Evolutionary conservation across 2,113 vertebrate species (phyloP), one percentile per base, ranked within the genome.

Genomic region (Gnathonemus longibarbis): DNA sequence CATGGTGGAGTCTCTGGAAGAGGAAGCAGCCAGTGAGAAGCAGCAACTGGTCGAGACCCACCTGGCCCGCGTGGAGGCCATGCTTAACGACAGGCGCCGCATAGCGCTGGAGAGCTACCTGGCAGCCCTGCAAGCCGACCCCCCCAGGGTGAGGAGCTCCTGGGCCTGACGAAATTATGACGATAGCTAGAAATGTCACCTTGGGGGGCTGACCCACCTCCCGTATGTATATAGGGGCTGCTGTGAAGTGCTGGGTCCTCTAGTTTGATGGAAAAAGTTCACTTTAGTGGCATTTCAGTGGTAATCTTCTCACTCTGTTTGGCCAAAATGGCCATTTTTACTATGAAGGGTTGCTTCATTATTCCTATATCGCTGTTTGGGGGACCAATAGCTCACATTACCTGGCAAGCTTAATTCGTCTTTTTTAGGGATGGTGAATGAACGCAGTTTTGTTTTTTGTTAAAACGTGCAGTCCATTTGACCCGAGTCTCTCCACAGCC

Each of bases 1-100:
- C 5, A 98, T 97, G 94, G 97, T 99, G 89, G 98, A 99, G 91
- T 97, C 97, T 19, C 95, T 99, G 90, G 98, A 99, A 95, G 97
- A 98, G 90, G 98, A 99, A 92, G 98, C 98, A 2, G 98, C 97
- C 0, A 97, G 97, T 0, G 98, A 99, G 96, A 97, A 99, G 91
- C 98, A 99, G 95, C 98, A 99, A 94, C 95, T 99, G 49, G 98
- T 99, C 90, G 98, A 99, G 89, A 99, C 98, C 3, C 98, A 99
- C 94, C 96, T 99, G 93, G 98, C 97, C 27, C 97, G 98, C 0
- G 98, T 99, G 84, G 98, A 99, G 91, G 97, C 98, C 58, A 97
- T 99, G 95, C 94, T 99, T 91, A 99, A 98, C 0, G 97, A 98
- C 90, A 97, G 97, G 21, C 96, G 98, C 1, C 97, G 97, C 9